Evolutionary conservation across 1,140 invertebrate species (phyloP), one percentile per base, ranked within the genome.

Genomic region (Carcinoscorpius rotundicauda): DNA sequence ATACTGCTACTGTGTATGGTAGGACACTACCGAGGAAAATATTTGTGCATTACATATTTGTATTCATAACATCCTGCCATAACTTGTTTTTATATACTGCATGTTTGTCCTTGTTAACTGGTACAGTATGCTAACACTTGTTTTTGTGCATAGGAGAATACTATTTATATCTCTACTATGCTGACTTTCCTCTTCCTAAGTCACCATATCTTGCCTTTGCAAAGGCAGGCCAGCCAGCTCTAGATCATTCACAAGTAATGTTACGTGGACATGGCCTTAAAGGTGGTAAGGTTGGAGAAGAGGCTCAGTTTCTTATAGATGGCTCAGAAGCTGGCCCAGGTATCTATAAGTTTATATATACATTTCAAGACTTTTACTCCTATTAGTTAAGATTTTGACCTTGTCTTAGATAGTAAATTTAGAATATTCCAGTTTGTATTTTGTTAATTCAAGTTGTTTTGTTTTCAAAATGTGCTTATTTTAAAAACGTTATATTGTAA

Each of bases 271-370:
- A 89, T 64, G 97, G 96, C 0, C 77, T 98, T 49, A 91, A 92
- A 50, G 83, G 89, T 66, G 87, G 94, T 10, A 84, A 88, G 72
- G 85, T 92, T 71, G 85, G 91, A 29, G 89, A 96, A 75, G 85
- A 87, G 72, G 86, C 93, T 3, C 89, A 95, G 73, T 99, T 99
- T 76, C 89, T 91, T 49, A 93, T 99, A 70, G 94, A 99, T 78
- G 95, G 92, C 4, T 91, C 90, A 29, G 87, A 93, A 74, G 89
- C 89, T 1, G 87, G 87, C 3, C 83, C 81, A 65, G 90, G 80
- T 75, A 68, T 57, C 29, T 57, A 29, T 29, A 29, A 29, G 29
- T 29, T 29, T 29, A 29, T 29, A 29, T 29, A 29, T 29, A 29
- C 2, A 29, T 29, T 29, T 29, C 29, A 29, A 29, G 29, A 29